Evolutionary conservation across 2,113 vertebrate genomes (phyloP).

Genomic region (Ictalurus punctatus): DNA sequence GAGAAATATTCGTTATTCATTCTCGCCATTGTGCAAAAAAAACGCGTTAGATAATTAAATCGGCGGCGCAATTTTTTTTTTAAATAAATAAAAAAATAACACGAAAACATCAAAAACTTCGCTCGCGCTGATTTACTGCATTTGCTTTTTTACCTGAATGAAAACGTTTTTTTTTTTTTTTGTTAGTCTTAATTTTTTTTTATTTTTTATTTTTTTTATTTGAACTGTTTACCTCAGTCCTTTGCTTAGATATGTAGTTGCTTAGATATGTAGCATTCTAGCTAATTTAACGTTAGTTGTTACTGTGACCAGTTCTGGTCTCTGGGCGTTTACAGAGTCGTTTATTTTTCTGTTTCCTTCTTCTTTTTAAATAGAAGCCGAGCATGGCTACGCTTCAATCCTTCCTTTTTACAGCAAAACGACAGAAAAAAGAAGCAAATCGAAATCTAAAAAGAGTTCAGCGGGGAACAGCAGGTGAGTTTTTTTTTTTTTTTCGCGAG

Average conservation of each 20-base stretch:
- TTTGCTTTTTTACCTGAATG: not conserved
- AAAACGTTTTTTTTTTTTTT: not conserved
- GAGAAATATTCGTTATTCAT: too few relatives aligned
- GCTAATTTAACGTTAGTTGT: not conserved
- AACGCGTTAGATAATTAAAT: not conserved
- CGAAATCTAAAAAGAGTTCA: constrained; percentile 69
- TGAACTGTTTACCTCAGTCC: not conserved
- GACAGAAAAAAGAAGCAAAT: constrained; percentile 70
- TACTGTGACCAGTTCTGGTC: too few relatives aligned
- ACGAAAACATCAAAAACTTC: constrained; percentile 38
- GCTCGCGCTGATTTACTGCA: not conserved
- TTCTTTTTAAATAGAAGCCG: constrained; percentile 75
- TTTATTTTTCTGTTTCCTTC: not conserved
- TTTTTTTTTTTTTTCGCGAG: too few relatives aligned
- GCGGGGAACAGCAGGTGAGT: constrained; percentile 76
- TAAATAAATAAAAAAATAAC: constrained; percentile 38
- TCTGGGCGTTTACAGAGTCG: not conserved
- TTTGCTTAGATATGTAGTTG: too few relatives aligned
- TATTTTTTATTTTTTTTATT: too few relatives aligned
- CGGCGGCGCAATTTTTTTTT: constrained; percentile 69
- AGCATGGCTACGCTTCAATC: constrained; percentile 89
- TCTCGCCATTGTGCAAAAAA: not conserved
- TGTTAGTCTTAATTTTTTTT: not conserved
- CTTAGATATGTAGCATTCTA: constrained; percentile 1
- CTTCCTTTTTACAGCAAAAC: constrained; percentile 70